Conservation (phyloP, 2,113 vertebrate genomes). For the Scartelaos histophorus region DNA sequence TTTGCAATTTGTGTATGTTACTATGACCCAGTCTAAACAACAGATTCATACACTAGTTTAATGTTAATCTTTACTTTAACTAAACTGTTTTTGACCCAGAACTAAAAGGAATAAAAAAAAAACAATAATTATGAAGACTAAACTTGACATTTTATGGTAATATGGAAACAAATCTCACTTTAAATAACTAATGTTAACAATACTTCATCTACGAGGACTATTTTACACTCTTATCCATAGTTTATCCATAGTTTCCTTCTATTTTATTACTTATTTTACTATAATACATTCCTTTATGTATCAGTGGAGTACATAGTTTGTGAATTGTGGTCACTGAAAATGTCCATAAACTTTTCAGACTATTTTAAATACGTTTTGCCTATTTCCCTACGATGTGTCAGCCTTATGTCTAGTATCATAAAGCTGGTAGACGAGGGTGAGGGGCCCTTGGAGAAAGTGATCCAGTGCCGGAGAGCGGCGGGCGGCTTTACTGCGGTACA, state of each 20-base stretch:
- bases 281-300: too few species aligned
- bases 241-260: too few species aligned
- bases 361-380: not conserved
- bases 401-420: slow-evolving; percentile 11
- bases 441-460: slow-evolving; percentile 50
- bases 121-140: not conserved
- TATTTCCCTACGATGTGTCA: not conserved
- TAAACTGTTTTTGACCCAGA: not conserved
- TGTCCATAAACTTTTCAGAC: too few species aligned
- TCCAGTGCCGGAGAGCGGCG: slow-evolving; percentile 59
- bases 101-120: not conserved
- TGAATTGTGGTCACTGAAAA: too few species aligned
- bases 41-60: not conserved
- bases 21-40: not conserved
- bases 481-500: slow-evolving; percentile 73
- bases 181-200: too few species aligned
- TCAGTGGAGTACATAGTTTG: too few species aligned
- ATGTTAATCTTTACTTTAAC: not conserved
- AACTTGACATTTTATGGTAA: not conserved
- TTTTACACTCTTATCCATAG: too few species aligned
- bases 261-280: too few species aligned
- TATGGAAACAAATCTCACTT: too few species aligned
- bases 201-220: too few species aligned
- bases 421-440: slow-evolving; percentile 40
- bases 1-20: too few species aligned